Base-by-base conservation (phyloP, 2,797 vertebrate genomes). In the Ceryle rudis region DNA sequence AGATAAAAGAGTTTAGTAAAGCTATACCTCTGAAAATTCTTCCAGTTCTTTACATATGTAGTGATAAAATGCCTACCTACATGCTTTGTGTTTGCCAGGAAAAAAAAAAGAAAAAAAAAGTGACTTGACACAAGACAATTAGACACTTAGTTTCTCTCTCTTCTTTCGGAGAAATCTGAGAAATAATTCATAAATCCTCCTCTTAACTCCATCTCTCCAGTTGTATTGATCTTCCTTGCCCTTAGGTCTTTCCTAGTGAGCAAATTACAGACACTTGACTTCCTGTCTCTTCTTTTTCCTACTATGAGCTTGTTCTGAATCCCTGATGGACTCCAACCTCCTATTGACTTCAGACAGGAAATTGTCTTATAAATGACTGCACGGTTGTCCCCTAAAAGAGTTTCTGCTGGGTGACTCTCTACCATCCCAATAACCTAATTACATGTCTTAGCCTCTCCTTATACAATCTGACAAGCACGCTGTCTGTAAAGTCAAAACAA, bases 151-250 rank as follows among this genome's bases (percentile, higher is more conserved):
- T 90, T 81, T 69, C 37, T 42, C 17, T 73, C 23, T 90, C 25
- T 51, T 88, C n/a, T 82, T 85, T 82, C 57, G 46, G 73, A 83
- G 69, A 54, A 64, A 15, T 55, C 54, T 91, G 25, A 87, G 91
- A 91, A 95, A 91, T 87, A 94, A 96, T 92, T 93, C 39, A 94
- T 91, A 95, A 90, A 89, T 82, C 52, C 64, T 80, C 28, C 35
- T 94, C 85, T 92, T 90, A 88, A 87, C 52, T 91, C 39, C 29
- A 42, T 9, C 66, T 94, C 69, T 91, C 46, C 65, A 78, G 41
- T 21, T 71, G 20, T 86, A 94, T 95, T 90, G 87, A 96, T 94
- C 85, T 91, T 26, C 58, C 15, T 37, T 92, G 89, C 71, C 93
- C 81, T 85, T 62, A 73, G 49, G 67, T 85, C 71, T 80, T 89